Percentiles rank a stretch among this genome's conserved stretches.
Conservation (phyloP, 2,797 vertebrate species). For the Thunnus albacares region DNA sequence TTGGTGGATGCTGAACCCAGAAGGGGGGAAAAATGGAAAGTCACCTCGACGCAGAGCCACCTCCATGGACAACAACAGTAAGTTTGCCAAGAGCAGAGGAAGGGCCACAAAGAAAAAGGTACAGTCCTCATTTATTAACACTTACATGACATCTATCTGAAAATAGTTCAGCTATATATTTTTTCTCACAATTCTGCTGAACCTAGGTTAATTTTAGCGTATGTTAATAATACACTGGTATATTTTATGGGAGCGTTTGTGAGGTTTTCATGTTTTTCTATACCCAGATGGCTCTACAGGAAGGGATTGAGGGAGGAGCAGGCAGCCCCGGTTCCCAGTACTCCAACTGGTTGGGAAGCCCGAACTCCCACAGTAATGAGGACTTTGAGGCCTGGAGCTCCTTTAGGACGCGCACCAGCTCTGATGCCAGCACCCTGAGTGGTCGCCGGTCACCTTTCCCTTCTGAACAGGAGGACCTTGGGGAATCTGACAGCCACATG, state of each 20-base stretch:
- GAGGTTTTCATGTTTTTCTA: conserved; percentile 33
- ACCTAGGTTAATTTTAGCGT: not conserved
- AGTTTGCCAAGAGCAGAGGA: conserved; percentile 95
- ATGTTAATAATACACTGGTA: not conserved
- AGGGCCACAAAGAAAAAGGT: conserved; percentile 98
- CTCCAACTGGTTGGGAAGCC: conserved; percentile 96
- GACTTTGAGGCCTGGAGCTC: conserved; percentile 96
- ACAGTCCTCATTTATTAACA: conserved; percentile 8
- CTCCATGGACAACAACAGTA: conserved; percentile 99
- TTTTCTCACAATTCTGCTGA: not conserved
- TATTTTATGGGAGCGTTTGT: not conserved
- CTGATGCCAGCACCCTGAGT: conserved; percentile 95
- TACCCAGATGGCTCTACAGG: conserved; percentile 87
- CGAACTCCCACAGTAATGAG: conserved; percentile 96
- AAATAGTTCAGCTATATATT: not conserved
- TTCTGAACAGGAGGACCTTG: conserved; percentile 93
- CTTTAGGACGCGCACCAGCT: conserved; percentile 95
- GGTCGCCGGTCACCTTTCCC: conserved; percentile 95
- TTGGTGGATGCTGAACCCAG: conserved; percentile 99
- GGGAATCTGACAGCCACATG: conserved; percentile 91
- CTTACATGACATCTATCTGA: not conserved
- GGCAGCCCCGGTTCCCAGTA: conserved; percentile 94
- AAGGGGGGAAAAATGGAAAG: conserved; percentile 97
- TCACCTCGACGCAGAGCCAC: conserved; percentile 95
- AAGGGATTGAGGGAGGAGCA: conserved; percentile 88